Conservation (phyloP, 1,140 invertebrate species). For the Adelges cooleyi region DNA sequence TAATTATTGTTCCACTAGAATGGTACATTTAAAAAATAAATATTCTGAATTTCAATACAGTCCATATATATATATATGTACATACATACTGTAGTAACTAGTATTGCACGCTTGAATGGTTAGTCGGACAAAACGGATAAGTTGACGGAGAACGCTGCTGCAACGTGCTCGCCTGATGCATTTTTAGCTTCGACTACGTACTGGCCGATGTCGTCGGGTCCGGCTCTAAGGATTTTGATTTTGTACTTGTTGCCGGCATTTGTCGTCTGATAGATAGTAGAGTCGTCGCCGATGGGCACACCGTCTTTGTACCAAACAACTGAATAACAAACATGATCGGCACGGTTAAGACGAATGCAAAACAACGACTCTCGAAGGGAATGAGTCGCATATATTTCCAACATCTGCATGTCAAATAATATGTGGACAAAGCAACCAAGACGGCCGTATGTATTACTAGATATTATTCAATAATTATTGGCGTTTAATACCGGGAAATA, state of each 20-base stretch:
- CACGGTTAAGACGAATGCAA: neutral
- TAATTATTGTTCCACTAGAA: too few relatives aligned
- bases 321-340: constrained; percentile 36
- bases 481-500: too few relatives aligned
- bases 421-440: too few relatives aligned
- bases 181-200: constrained; percentile 78
- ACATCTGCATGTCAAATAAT: too few relatives aligned
- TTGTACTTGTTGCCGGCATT: constrained; percentile 66
- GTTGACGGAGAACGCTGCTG: constrained; percentile 41
- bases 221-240: constrained; percentile 58
- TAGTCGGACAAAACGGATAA: neutral
- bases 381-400: neutral
- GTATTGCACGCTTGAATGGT: too few relatives aligned
- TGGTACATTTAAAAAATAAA: too few relatives aligned
- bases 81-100: too few relatives aligned
- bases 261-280: constrained; percentile 65
- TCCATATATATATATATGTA: too few relatives aligned
- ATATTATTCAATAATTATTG: too few relatives aligned
- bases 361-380: too few relatives aligned
- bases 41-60: too few relatives aligned
- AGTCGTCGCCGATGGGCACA: constrained; percentile 64
- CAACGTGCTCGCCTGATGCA: constrained; percentile 66
- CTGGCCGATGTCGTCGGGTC: constrained; percentile 72
- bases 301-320: constrained; percentile 83
- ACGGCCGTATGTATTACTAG: too few relatives aligned